Base-by-base conservation (phyloP, 2,797 vertebrate species). In the Todus mexicanus region DNA sequence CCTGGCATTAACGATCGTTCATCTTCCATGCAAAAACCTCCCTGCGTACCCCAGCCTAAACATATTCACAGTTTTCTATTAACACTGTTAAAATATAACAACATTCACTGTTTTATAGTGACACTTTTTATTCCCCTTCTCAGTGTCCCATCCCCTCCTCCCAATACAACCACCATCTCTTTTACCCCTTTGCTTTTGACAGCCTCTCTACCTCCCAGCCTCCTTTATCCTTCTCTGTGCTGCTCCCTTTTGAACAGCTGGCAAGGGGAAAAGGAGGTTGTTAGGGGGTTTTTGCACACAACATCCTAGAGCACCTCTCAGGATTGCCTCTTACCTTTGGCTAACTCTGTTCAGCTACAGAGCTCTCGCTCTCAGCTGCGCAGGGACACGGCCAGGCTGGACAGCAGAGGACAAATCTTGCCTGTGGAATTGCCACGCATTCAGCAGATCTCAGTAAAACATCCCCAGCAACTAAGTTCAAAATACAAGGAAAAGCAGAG, bases 391-490 rank as follows among this genome's bases (percentile, higher is more conserved):
- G 15, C 40, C 48, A 33, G 10, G 20, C 40, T 13, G 12, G 27
- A 15, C 0, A 38, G 22, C 33, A 35, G 15, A 65, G 20, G 26
- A 42, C 26, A 65, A 35, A 48, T 60, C 42, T 51, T 40, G 8
- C 12, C 14, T 4, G 15, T 1, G 2, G 48, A 40, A 7, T 0
- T 12, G 6, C 17, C 51, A 11, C 16, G 71, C 0, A 0, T 12
- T 9, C 5, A 4, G 9, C 15, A 73, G 23, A 20, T 59, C n/a
- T 21, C 48, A 42, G 31, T 3, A 22, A 38, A 60, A 29, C 2
- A 9, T 3, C 33, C 15, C 17, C 57, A 83, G 6, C 25, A 31
- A 17, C 2, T 20, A 51, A 15, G 10, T n/a, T 51, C 8, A 72
- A 61, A 78, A 38, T 1, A 18, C 0, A 77, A 68, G 4, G 5